Percentiles rank a stretch among this genome's conserved stretches.
Conservation (phyloP, 1,140 invertebrate species). For the Pseudomyrmex dendroicus region DNA sequence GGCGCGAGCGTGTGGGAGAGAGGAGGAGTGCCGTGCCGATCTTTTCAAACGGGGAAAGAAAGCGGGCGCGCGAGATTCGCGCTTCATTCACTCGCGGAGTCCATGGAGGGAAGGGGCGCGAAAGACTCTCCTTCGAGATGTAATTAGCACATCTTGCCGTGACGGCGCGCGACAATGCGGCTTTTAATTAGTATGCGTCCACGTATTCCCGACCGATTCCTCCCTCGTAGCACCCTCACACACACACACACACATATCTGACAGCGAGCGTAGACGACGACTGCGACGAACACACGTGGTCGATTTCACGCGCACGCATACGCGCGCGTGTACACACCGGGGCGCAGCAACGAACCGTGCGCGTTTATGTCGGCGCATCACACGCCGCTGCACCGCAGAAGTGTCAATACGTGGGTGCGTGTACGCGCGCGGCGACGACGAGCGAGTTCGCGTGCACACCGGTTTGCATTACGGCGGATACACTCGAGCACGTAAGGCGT, state of each 20-base stretch:
- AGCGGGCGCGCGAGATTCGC: conserved; percentile 73
- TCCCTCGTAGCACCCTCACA: background rate
- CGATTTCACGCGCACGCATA: conserved; percentile 42
- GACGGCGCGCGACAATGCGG: conserved; percentile 73
- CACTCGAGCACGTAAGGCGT: conserved; percentile 49
- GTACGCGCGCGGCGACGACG: background rate
- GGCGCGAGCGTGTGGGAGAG: conserved; percentile 22
- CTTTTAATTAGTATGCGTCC: conserved; percentile 80
- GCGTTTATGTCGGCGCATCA: conserved; percentile 50
- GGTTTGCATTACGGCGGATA: conserved; percentile 54
- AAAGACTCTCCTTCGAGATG: conserved; percentile 79
- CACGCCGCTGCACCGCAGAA: conserved; percentile 58
- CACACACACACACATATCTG: background rate
- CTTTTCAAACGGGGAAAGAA: conserved; percentile 65
- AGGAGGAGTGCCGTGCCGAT: conserved; percentile 29
- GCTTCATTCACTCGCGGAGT: conserved; percentile 74
- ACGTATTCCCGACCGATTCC: conserved; percentile 33
- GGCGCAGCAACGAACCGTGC: conserved; percentile 56
- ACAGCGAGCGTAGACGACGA: conserved; percentile 7
- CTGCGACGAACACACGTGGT: conserved; percentile 36
- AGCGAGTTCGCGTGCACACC: conserved; percentile 38
- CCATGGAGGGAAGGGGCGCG: conserved; percentile 49
- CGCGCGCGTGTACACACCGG: background rate
- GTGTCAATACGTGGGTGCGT: conserved; percentile 61
- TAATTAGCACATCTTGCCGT: conserved; percentile 83